Conservation (phyloP, 2,797 vertebrate genomes). For the Microchirus variegatus region DNA sequence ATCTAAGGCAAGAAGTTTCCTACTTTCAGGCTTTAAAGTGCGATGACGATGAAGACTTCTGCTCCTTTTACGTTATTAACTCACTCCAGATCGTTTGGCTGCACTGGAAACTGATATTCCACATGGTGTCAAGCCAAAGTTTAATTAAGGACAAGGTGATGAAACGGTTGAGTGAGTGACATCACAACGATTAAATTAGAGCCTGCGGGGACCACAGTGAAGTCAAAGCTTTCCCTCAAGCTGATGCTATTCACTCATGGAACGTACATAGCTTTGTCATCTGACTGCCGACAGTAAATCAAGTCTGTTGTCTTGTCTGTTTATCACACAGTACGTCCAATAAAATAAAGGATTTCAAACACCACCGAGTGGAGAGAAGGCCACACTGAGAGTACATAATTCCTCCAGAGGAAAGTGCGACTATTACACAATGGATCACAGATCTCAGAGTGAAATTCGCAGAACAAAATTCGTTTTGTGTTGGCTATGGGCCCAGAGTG, state of each 20-base stretch:
- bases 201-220: slow-evolving; percentile 12
- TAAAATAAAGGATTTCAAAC: slow-evolving; percentile 45
- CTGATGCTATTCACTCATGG: slow-evolving; percentile 29
- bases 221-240: slow-evolving; percentile 9
- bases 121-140: slow-evolving; percentile 21
- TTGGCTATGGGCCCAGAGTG: slow-evolving; percentile 48
- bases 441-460: slow-evolving; percentile 41
- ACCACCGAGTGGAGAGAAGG: slow-evolving; percentile 11
- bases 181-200: slow-evolving; percentile 38
- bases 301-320: slow-evolving; percentile 47
- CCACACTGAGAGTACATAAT: slow-evolving; percentile 18
- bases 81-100: not conserved
- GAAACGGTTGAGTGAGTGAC: slow-evolving; percentile 31
- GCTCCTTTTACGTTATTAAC: too few relatives aligned
- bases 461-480: slow-evolving; percentile 59
- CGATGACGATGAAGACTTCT: too few relatives aligned
- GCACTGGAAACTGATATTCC: slow-evolving; percentile 10
- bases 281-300: slow-evolving; percentile 56
- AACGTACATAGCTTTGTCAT: slow-evolving; percentile 57
- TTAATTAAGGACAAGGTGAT: slow-evolving; percentile 34
- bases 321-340: slow-evolving; percentile 33
- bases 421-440: slow-evolving; percentile 15
- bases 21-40: too few relatives aligned
- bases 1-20: too few relatives aligned
- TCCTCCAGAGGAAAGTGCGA: slow-evolving; percentile 53